phyloP scores from a whole-genome alignment of 2,113 vertebrate genomes.

The Perccottus glenii region DNA sequence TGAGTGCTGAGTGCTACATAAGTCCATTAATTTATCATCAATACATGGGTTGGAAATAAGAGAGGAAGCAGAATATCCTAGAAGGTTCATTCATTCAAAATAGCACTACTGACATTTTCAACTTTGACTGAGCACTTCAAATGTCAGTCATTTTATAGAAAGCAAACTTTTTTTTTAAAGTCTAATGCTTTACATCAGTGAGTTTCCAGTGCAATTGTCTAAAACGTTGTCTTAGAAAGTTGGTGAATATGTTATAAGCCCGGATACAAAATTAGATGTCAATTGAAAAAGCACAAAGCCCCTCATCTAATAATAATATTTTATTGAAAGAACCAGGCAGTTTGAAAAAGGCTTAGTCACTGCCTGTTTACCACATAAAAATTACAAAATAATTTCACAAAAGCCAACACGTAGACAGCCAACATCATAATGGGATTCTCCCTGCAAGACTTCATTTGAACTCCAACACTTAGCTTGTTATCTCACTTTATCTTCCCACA shows the following conservation, averaged over 20 bases:
- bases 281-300: too few species aligned
- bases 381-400: constrained; percentile 28
- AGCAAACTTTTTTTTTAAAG: too few species aligned
- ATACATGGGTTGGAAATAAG: constrained; percentile 74
- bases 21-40: constrained; percentile 82
- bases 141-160: too few species aligned
- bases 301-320: background rate
- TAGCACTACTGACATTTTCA: constrained; percentile 34
- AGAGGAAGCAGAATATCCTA: constrained; percentile 55
- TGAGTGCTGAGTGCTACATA: constrained; percentile 80
- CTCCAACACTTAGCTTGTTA: constrained; percentile 75
- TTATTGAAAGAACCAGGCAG: background rate
- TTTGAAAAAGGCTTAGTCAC: constrained; percentile 3
- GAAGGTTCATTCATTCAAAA: constrained; percentile 46
- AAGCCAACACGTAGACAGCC: constrained; percentile 19
- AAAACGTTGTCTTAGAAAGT: too few species aligned
- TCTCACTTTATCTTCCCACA: constrained; percentile 75
- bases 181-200: too few species aligned
- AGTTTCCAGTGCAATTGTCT: too few species aligned
- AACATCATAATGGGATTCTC: constrained; percentile 46
- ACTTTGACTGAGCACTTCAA: constrained; percentile 28
- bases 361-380: constrained; percentile 31
- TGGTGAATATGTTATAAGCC: too few species aligned
- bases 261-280: too few species aligned
- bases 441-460: constrained; percentile 64